Base-by-base conservation (phyloP, 2,888 invertebrate genomes). In the Calameuta idolon region DNA sequence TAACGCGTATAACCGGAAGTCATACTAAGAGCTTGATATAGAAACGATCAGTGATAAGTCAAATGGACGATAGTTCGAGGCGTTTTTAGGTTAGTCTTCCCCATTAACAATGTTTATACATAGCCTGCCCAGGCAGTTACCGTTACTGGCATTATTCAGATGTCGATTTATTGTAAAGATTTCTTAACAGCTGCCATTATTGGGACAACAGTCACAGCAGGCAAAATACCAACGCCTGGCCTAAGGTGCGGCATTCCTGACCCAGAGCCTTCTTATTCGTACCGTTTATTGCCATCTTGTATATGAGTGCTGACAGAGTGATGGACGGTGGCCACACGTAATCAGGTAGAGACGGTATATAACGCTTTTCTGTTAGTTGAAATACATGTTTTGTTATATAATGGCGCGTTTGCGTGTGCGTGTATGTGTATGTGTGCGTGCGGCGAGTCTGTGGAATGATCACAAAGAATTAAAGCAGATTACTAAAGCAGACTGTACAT, bases 321-420 rank as follows among this genome's bases (percentile, higher is more conserved):
- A 80, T 74, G 77, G 80, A 77, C 78, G 77, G 75, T 79, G 79
- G 34, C 77, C 71, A 73, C 76, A 78, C 73, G 81, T 75, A 81
- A 84, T 78, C 83, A 84, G 85, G 86, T 85, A 86, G 86, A 86
- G 79, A 85, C 82, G 85, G 83, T 85, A 85, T 82, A 83, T 81
- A 82, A 82, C 71, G 80, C 82, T 83, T 83, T 81, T 83, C 81
- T 85, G 82, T 85, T 85, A 85, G 83, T 83, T 83, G 79, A 80
- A 78, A 76, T 75, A 79, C 76, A 68, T 77, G 75, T 75, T 76
- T 76, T 75, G 76, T 69, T 34, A 76, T 68, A 74, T 69, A 75
- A 78, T 55, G 40, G 68, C 12, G 74, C 40, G 73, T 74, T 30
- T 78, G 55, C 68, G 71, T 73, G 73, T 75, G 77, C 75, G 75